These are phyloP conservation scores for Tupiocoris notatus DNA, from an alignment of 2,888 invertebrate genomes.

Conservation along the genomic window DNA sequence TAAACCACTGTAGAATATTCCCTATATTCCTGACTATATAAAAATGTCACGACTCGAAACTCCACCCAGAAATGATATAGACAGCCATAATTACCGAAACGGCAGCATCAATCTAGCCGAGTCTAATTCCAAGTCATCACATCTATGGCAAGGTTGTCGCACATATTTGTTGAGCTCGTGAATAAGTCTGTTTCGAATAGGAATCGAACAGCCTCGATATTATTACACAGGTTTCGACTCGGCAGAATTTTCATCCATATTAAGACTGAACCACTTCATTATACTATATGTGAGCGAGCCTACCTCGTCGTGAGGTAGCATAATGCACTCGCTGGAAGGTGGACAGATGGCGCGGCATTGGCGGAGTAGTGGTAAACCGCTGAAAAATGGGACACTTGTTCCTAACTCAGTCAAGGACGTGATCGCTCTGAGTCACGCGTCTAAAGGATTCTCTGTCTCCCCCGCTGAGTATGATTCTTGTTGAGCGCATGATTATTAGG, in stretches of 20 bases:
- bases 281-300: not conserved
- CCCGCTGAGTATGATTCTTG: too few species aligned
- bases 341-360: constrained; percentile 22
- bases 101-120: not conserved
- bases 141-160: not conserved
- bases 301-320: constrained; percentile 20
- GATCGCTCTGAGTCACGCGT: constrained; percentile 18
- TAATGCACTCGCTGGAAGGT: constrained; percentile 8
- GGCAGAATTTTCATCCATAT: constrained; percentile 11
- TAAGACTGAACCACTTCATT: constrained; percentile 1
- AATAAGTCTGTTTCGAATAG: not conserved
- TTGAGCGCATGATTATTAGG: too few species aligned
- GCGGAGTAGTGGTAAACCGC: not conserved
- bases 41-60: too few species aligned
- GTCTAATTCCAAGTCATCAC: not conserved
- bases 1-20: too few species aligned
- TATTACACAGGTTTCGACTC: not conserved
- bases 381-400: constrained; percentile 29
- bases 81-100: too few species aligned
- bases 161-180: not conserved
- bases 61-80: too few species aligned
- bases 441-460: not conserved
- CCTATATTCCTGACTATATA: too few species aligned
- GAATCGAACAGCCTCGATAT: not conserved
- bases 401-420: constrained; percentile 32